phyloP scores from a whole-genome alignment of 2,888 invertebrate species.

The Erebia ligea region DNA sequence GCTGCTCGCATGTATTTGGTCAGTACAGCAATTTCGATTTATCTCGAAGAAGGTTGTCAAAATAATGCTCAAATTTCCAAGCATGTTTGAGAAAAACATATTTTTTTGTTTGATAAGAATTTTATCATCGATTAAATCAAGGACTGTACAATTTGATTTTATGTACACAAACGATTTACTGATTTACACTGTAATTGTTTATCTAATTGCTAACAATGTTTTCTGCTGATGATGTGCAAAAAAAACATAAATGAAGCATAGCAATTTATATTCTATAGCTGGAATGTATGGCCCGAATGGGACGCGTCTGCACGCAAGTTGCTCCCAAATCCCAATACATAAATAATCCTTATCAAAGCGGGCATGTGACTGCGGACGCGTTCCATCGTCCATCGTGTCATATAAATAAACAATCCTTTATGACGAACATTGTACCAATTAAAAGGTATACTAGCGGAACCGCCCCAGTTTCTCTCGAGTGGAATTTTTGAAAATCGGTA shows the following conservation, averaged over 20 bases:
- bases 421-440: conserved; percentile 11
- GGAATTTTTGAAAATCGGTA: too few relatives aligned
- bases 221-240: background rate
- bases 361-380: conserved; percentile 37
- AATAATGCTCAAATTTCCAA: too few relatives aligned
- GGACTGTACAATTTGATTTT: background rate
- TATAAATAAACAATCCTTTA: conserved; percentile 9
- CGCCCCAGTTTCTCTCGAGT: too few relatives aligned
- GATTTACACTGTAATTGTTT: too few relatives aligned
- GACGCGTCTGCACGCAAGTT: conserved; percentile 24
- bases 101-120: background rate
- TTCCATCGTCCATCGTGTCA: conserved; percentile 7
- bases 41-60: too few relatives aligned
- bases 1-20: too few relatives aligned
- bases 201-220: background rate
- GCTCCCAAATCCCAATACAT: conserved; percentile 61
- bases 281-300: conserved; percentile 2
- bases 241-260: background rate
- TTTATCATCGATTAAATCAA: conserved; percentile 7
- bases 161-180: background rate
- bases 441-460: background rate
- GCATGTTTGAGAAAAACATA: too few relatives aligned
- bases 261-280: conserved; percentile 4
- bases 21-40: too few relatives aligned
- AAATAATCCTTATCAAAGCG: conserved; percentile 60